Evolutionary conservation across 1,140 invertebrate genomes (phyloP), one percentile per base, ranked within the genome.

Genomic region (Caenorhabditis inopinata): DNA sequence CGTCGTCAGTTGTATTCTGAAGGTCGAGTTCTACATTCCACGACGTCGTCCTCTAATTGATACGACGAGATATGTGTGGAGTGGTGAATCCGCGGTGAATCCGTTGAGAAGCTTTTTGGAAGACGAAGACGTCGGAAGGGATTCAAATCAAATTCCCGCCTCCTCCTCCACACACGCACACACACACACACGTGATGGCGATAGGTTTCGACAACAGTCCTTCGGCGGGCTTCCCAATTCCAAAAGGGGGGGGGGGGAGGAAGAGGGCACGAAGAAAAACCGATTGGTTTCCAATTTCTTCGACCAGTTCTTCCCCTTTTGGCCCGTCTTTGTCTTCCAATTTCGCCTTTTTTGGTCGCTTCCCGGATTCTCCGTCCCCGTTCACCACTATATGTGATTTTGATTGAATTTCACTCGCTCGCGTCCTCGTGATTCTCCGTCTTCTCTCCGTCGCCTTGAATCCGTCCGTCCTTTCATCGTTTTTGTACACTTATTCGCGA

Each of bases 161-260:
- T 9, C 49, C 23, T 18, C 21, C 46, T n/a, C 46, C 46, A n/a
- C 21, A n/a, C 21, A n/a, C 21, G 14, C 46, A 48, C 21, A 14
- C 16, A 5, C 18, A 4, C 25, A 58, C 35, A 7, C 1, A 9
- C 21, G 25, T 68, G 25, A 21, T 38, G 11, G 2, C n/a, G 58
- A 68, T 68, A 25, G 58, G 32, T 68, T 68, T 38, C 32, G 58
- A 68, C 58, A 68, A 32, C n/a, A n/a, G n/a, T n/a, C n/a, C n/a
- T n/a, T n/a, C n/a, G n/a, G n/a, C n/a, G n/a, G n/a, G n/a, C n/a
- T n/a, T n/a, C n/a, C n/a, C n/a, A n/a, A n/a, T 4, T 42, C 0
- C 32, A 38, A 18, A 68, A 11, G 23, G 16, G 2, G 58, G 32
- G 58, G n/a, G 58, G 32, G 27, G 38, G 23, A 42, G 12, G n/a